phyloP scores from a whole-genome alignment of 2,113 vertebrate genomes.

The Sardina pilchardus region DNA sequence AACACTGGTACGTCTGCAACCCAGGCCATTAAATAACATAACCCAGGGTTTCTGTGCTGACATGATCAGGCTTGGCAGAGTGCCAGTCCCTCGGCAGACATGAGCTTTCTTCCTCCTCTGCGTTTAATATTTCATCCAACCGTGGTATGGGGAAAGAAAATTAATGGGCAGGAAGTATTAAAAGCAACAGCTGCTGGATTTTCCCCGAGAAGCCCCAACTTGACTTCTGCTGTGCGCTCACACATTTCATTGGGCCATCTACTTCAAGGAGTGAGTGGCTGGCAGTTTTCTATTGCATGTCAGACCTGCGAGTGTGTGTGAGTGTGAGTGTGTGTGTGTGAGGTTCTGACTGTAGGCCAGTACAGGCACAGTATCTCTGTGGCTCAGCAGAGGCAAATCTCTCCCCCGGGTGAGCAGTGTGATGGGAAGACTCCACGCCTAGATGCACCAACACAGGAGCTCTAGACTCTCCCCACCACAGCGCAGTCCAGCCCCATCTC shows the following conservation, averaged over 20 bases:
- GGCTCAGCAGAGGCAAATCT: neutral
- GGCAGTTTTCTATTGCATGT: neutral
- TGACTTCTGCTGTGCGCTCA: neutral
- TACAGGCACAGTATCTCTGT: neutral
- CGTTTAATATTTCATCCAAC: neutral
- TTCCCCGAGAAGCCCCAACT: neutral
- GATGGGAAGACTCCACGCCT: neutral
- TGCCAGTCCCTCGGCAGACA: neutral
- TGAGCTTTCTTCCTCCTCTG: neutral
- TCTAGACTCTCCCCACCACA: neutral
- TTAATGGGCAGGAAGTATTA: neutral
- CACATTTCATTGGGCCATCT: no score
- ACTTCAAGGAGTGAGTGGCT: neutral
- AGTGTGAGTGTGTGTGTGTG: neutral
- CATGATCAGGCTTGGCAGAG: neutral
- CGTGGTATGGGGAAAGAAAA: neutral
- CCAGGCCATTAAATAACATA: no score
- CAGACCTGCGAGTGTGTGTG: neutral
- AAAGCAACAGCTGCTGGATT: neutral
- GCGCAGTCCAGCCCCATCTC: no score
- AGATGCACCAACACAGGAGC: neutral
- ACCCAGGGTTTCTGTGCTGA: neutral
- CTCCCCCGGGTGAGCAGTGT: neutral
- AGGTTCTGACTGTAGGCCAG: neutral
- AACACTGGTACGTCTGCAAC: no score